These are phyloP conservation scores for Hesperophylax magnus DNA, from an alignment of 1,140 invertebrate species.

Conservation along the genomic window DNA sequence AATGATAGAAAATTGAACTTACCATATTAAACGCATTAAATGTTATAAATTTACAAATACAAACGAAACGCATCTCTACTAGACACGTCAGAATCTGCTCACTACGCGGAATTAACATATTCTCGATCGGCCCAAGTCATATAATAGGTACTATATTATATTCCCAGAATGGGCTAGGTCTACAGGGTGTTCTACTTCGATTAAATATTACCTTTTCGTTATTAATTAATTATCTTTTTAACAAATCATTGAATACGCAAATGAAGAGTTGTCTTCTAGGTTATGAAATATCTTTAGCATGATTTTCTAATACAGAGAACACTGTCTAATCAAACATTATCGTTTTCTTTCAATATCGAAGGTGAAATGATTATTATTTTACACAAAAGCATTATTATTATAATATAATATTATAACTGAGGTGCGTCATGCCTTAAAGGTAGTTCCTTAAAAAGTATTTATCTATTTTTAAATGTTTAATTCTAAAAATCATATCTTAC, in stretches of 20 bases:
- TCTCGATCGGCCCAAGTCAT: too few species aligned
- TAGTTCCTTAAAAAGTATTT: neutral
- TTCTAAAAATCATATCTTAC: constrained; percentile 20
- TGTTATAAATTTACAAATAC: constrained; percentile 58
- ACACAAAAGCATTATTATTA: constrained; percentile 11
- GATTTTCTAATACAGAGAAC: constrained; percentile 11
- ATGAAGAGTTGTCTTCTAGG: too few species aligned
- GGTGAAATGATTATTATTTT: constrained; percentile 7
- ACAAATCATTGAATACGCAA: too few species aligned
- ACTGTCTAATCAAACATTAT: neutral
- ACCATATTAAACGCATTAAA: constrained; percentile 54
- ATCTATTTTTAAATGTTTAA: neutral
- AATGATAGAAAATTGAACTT: constrained; percentile 59
- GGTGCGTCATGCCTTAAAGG: constrained; percentile 13
- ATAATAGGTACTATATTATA: neutral
- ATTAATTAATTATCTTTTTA: too few species aligned
- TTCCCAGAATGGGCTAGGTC: too few species aligned
- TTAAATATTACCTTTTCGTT: neutral
- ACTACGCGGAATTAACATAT: too few species aligned
- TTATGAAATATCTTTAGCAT: too few species aligned
- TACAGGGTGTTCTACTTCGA: neutral
- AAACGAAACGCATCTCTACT: constrained; percentile 54
- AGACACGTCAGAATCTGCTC: constrained; percentile 11
- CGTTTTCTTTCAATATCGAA: neutral
- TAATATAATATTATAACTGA: neutral